These are phyloP conservation scores for Rhinella marina DNA, from an alignment of 2,797 vertebrate species.

Conservation along the genomic window DNA sequence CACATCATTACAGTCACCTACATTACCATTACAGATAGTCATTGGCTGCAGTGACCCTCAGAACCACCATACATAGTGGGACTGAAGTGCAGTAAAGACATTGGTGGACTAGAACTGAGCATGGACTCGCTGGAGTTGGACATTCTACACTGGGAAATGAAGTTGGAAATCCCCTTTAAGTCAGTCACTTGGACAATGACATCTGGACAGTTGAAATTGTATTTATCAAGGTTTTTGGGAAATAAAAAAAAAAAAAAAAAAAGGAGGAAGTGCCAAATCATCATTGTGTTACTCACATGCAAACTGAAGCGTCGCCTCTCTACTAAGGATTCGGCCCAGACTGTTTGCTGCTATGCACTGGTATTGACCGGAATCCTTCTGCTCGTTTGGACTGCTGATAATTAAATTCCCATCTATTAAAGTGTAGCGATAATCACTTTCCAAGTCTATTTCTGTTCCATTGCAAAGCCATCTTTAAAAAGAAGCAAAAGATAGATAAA, in stretches of 20 bases:
- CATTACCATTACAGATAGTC: too few species aligned
- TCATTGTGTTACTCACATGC: conserved; percentile 87
- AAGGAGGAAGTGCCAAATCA: background rate
- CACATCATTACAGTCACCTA: too few species aligned
- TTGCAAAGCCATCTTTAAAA: conserved; percentile 89
- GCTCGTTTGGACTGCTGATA: conserved; percentile 86
- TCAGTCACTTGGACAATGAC: background rate
- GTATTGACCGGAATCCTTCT: conserved; percentile 86
- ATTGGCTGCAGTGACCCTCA: too few species aligned
- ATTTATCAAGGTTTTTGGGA: background rate
- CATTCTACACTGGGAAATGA: too few species aligned
- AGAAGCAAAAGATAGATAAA: conserved; percentile 59
- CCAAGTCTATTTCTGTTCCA: conserved; percentile 82
- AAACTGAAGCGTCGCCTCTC: conserved; percentile 88
- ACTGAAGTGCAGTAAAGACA: too few species aligned
- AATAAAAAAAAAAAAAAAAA: background rate
- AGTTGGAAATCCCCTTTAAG: background rate
- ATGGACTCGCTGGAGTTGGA: too few species aligned
- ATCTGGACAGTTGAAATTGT: background rate
- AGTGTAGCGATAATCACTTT: conserved; percentile 86
- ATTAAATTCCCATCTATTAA: conserved; percentile 88
- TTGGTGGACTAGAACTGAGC: too few species aligned
- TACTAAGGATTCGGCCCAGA: conserved; percentile 86
- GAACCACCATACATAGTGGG: too few species aligned
- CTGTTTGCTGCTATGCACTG: conserved; percentile 88